phyloP scores from a whole-genome alignment of 2,113 vertebrate species.

The Rhinopomastus cyanomelas region DNA sequence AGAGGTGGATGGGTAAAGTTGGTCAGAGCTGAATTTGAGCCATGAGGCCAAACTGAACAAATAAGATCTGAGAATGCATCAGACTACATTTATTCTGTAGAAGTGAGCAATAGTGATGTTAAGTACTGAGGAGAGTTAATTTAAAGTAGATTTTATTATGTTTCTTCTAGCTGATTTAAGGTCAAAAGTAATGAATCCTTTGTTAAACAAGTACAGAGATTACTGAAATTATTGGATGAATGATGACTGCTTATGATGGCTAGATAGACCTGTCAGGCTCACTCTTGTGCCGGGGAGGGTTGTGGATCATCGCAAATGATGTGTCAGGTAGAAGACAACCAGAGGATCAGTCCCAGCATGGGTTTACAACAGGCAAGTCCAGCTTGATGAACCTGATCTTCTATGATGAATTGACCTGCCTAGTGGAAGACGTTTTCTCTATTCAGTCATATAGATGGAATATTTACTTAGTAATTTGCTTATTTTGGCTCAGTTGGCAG shows the following conservation, averaged over 20 bases:
- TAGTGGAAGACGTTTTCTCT: neutral
- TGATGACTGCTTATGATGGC: neutral
- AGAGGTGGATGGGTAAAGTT: neutral
- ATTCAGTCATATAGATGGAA: neutral
- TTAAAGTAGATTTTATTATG: neutral
- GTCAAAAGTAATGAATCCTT: constrained; percentile 3
- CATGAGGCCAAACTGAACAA: neutral
- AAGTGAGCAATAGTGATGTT: neutral
- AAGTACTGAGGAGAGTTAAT: neutral
- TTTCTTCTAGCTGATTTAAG: neutral
- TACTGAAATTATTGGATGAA: neutral
- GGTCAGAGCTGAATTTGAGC: neutral
- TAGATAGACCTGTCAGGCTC: no score
- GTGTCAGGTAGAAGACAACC: no score
- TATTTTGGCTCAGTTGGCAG: neutral
- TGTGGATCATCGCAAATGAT: no score
- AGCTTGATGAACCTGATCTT: no score
- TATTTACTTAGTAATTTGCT: neutral
- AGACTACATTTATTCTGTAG: neutral
- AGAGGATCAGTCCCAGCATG: no score
- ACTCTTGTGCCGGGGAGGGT: no score
- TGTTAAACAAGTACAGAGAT: neutral
- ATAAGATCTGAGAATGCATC: neutral
- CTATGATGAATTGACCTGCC: no score
- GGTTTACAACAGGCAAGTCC: no score